These are phyloP conservation scores for Poecilia wingei DNA, from an alignment of 2,797 vertebrate genomes.

Conservation along the genomic window DNA sequence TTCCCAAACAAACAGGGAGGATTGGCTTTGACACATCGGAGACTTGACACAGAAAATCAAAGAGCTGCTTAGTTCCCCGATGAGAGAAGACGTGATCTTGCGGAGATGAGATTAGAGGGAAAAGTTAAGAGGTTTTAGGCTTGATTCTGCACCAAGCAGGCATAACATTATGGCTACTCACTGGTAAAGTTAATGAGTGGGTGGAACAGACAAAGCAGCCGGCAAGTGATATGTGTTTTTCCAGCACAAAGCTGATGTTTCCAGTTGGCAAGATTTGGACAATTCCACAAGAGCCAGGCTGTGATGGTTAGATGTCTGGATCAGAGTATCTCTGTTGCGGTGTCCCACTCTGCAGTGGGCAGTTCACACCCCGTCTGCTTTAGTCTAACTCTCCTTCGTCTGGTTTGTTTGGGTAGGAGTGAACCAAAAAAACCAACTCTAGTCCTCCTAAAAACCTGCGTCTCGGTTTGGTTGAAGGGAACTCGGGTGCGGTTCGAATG, in stretches of 20 bases:
- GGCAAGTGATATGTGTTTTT: not conserved
- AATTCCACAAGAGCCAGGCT: not conserved
- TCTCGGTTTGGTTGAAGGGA: no score
- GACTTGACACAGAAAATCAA: not conserved
- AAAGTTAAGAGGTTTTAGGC: not conserved
- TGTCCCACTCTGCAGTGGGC: not conserved
- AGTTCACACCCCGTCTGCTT: not conserved
- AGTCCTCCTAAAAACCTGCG: no score
- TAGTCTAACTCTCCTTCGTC: no score
- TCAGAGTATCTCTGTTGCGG: not conserved
- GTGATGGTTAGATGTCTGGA: not conserved
- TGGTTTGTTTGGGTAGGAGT: no score
- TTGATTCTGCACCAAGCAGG: not conserved
- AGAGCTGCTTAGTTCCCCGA: not conserved
- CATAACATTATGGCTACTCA: not conserved
- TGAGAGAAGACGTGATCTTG: not conserved
- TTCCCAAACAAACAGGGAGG: constrained; percentile 23
- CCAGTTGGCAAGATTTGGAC: not conserved
- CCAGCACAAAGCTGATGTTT: not conserved
- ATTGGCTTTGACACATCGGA: constrained; percentile 13
- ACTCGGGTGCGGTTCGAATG: no score
- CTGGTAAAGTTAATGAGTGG: not conserved
- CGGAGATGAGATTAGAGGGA: not conserved
- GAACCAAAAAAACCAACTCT: no score
- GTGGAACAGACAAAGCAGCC: not conserved